Evolutionary conservation across 1,140 invertebrate species (phyloP).

Genomic region (Anadara kagoshimensis): DNA sequence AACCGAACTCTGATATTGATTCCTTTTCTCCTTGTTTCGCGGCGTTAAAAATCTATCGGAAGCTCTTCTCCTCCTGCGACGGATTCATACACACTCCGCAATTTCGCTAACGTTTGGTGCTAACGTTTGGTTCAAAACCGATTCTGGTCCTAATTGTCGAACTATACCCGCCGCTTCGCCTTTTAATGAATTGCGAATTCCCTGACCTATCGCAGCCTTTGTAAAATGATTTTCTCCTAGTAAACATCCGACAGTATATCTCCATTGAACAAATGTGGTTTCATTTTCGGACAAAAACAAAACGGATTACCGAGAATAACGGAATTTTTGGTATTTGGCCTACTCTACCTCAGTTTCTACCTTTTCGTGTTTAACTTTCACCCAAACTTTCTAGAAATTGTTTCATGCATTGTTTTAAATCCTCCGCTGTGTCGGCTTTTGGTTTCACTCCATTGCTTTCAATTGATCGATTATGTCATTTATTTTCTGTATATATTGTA

Average conservation of each 20-base stretch:
- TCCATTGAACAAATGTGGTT: constrained; percentile 31
- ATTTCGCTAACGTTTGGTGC: no score
- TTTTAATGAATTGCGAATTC: constrained; percentile 22
- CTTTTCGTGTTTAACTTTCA: background rate
- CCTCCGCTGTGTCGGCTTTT: background rate
- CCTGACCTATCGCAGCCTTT: constrained; percentile 18
- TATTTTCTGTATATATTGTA: no score
- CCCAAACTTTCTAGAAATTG: no score
- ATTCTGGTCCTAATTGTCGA: constrained; percentile 24
- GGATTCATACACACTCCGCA: constrained; percentile 36
- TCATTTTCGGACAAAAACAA: constrained; percentile 12
- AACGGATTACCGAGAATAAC: constrained; percentile 22
- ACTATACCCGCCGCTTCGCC: no score
- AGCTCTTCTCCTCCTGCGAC: constrained; percentile 18
- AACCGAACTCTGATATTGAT: constrained; percentile 26
- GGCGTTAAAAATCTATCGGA: constrained; percentile 27
- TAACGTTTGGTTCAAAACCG: background rate
- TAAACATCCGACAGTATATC: constrained; percentile 31
- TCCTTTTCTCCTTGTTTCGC: constrained; percentile 30
- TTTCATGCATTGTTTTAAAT: constrained; percentile 11
- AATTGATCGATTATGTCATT: no score
- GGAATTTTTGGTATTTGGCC: constrained; percentile 6
- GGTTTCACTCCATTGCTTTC: no score
- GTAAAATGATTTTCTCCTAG: background rate
- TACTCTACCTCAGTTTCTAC: no score